phyloP scores from a whole-genome alignment of 2,113 vertebrate genomes.

The Mirounga angustirostris region DNA sequence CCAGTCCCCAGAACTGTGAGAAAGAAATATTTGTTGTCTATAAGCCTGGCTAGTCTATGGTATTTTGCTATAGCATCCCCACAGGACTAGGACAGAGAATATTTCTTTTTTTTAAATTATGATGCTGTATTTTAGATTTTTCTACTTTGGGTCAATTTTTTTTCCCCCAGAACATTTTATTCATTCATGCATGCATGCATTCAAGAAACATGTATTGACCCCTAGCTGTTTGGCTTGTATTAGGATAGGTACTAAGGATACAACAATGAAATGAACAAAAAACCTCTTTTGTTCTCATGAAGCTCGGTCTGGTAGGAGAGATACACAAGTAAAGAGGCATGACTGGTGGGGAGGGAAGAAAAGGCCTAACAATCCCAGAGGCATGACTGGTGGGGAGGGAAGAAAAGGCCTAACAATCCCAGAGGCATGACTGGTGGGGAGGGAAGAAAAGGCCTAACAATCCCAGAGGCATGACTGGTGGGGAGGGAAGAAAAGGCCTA shows the following conservation, averaged over 20 bases:
- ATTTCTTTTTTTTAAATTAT: background rate
- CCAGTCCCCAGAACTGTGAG: background rate
- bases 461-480: background rate
- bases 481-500: background rate
- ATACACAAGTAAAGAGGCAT: background rate
- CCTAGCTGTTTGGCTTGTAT: background rate
- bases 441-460: background rate
- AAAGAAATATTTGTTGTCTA: background rate
- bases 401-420: background rate
- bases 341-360: too few species aligned
- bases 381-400: background rate
- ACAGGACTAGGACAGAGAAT: background rate
- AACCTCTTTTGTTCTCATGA: background rate
- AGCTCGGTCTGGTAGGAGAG: background rate
- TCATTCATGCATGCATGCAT: background rate
- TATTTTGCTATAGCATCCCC: background rate
- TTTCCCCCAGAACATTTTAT: background rate
- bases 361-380: background rate
- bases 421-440: background rate
- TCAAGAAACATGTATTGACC: background rate
- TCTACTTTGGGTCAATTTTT: background rate
- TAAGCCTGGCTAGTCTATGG: background rate
- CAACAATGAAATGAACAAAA: background rate
- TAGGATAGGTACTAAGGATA: background rate
- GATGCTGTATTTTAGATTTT: background rate